phyloP scores from a whole-genome alignment of 2,113 vertebrate genomes.

The Forbesichthys papilliferus region DNA sequence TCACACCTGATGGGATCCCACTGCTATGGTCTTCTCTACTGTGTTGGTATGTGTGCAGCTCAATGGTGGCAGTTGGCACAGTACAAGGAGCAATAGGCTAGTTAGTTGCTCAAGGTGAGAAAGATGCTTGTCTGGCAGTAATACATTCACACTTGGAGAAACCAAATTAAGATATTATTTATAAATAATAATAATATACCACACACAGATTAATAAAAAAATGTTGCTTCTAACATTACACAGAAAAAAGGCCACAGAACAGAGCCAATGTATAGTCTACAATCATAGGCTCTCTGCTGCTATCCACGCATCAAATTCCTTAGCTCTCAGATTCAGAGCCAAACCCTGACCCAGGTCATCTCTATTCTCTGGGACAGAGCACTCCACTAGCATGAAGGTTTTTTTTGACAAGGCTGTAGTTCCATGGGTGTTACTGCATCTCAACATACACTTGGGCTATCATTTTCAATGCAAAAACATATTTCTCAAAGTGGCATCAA shows the following conservation, averaged over 20 bases:
- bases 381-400: constrained; percentile 27
- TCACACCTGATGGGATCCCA: constrained; percentile 4
- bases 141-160: not conserved
- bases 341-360: constrained; percentile 40
- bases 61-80: not conserved
- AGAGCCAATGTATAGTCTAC: constrained; percentile 50
- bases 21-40: not conserved
- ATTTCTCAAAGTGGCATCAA: constrained; percentile 20
- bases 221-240: not conserved
- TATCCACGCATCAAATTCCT: constrained; percentile 75
- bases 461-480: constrained; percentile 52
- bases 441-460: constrained; percentile 25
- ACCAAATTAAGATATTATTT: not conserved
- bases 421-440: constrained; percentile 37
- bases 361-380: constrained; percentile 36
- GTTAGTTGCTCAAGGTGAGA: not conserved
- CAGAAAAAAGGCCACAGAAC: constrained; percentile 33
- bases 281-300: constrained; percentile 65
- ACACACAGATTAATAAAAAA: not conserved
- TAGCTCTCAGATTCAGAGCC: constrained; percentile 59
- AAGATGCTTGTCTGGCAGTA: not conserved
- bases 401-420: constrained; percentile 34
- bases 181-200: not conserved
- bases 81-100: not conserved
- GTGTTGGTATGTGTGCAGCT: not conserved